Base-by-base conservation (phyloP, 1,140 invertebrate genomes). In the Drosophila melanica region DNA sequence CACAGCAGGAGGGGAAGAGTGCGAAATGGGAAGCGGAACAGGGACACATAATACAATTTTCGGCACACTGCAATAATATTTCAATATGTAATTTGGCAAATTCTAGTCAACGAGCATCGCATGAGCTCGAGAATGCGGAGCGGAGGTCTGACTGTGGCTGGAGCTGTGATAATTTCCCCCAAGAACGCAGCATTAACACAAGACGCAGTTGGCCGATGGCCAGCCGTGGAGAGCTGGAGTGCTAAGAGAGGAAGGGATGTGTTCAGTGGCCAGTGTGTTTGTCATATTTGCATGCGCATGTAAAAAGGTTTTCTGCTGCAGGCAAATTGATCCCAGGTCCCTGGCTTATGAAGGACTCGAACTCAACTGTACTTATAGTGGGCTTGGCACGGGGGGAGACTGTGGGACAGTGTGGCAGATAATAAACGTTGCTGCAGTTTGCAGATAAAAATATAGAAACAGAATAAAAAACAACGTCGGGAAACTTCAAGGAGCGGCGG, bases 81-180 rank as follows among this genome's bases (percentile, higher is more conserved):
- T 85, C 85, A 84, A 89, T 89, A 90, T 87, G 82, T 84, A 90
- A 90, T 90, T 90, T 90, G 74, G 80, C 53, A 81, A 89, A 87
- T 79, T 84, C 77, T 58, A 79, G 82, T 81, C 51, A 73, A 55
- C 35, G 8, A 44, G 42, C 16, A 18, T 54, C 11, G 33, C 14
- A 37, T 10, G 10, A 37, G 48, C 18, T 54, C 18, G 51, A 54
- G 51, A 18, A 54, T 20, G 33, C 39, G 51, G 14, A 20, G 23
- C 51, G 9, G 14, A 53, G 50, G 0, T 27, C 27, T 27, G 27
- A 27, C 33, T 75, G 67, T 76, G 68, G 69, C 79, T 54, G 27
- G 30, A 57, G 67, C 68, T 66, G 63, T 53, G 80, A 90, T 90
- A 90, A 90, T 90, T 90, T 90, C 89, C 89, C 89, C 12, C 68